These are phyloP conservation scores for Oligia fasciuncula DNA, from an alignment of 2,888 invertebrate genomes.

Conservation along the genomic window DNA sequence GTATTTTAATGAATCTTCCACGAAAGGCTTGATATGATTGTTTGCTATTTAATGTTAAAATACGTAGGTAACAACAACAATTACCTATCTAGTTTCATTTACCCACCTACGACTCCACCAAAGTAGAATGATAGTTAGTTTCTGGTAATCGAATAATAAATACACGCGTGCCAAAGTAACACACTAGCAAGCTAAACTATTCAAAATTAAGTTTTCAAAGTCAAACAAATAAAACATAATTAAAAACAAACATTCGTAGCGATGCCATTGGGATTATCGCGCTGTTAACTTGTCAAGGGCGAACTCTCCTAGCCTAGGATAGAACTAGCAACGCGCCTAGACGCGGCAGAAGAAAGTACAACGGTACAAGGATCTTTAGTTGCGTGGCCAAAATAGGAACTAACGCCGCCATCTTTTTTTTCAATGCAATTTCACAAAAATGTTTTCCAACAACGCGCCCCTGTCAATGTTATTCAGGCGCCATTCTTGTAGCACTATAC, in stretches of 20 bases:
- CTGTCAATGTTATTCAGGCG: neutral
- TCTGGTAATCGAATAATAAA: slow-evolving; percentile 31
- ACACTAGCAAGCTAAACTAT: slow-evolving; percentile 20
- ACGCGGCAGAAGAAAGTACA: slow-evolving; percentile 50
- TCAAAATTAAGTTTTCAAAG: slow-evolving; percentile 61
- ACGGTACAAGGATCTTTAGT: neutral
- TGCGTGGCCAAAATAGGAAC: neutral
- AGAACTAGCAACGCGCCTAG: slow-evolving; percentile 63
- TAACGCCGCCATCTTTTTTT: neutral
- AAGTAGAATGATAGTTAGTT: slow-evolving; percentile 1
- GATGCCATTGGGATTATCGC: slow-evolving; percentile 62
- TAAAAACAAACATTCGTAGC: slow-evolving; percentile 63
- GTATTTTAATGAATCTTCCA: no score
- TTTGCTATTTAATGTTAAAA: no score
- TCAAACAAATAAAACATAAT: slow-evolving; percentile 64
- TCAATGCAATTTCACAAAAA: no score
- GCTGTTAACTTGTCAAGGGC: slow-evolving; percentile 81
- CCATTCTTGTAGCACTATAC: neutral
- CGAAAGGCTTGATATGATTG: no score
- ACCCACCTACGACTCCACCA: neutral
- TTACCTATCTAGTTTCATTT: slow-evolving; percentile 17
- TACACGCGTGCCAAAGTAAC: slow-evolving; percentile 26
- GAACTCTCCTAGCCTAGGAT: slow-evolving; percentile 71
- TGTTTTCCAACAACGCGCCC: neutral
- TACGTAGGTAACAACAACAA: no score